phyloP scores from a whole-genome alignment of 2,888 invertebrate genomes.

The Cheiracanthium punctorium region DNA sequence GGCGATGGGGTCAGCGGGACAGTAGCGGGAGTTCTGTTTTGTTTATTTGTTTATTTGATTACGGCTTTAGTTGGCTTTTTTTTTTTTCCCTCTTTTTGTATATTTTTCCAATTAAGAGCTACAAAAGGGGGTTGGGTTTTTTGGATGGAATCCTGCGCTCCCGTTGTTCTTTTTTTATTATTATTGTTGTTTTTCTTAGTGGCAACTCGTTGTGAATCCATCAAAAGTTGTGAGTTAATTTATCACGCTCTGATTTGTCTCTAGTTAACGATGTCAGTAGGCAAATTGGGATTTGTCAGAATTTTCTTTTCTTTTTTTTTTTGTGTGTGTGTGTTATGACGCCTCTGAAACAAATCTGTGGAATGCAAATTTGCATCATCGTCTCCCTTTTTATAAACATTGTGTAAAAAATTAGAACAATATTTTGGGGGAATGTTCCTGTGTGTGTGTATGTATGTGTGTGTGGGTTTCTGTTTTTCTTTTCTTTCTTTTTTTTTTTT shows the following conservation, averaged over 20 bases:
- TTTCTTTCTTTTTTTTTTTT: no score
- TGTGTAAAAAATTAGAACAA: no score
- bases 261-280: slow-evolving; percentile 8
- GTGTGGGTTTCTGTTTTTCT: no score
- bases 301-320: no score
- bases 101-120: not conserved
- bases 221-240: not conserved
- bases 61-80: not conserved
- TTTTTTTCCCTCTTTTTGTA: not conserved
- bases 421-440: no score
- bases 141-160: not conserved
- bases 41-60: not conserved
- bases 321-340: no score
- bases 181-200: not conserved
- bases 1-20: slow-evolving; percentile 45
- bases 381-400: no score
- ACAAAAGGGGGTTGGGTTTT: not conserved
- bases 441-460: no score
- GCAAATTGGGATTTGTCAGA: not conserved
- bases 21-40: not conserved
- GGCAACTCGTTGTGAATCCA: not conserved
- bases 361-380: no score
- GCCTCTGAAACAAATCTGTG: no score
- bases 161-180: not conserved
- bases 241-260: slow-evolving; percentile 23